A percentile compares a stretch with the other conserved stretches of the same genome.
Conservation (phyloP, 1,140 invertebrate genomes). For the Eriocheir sinensis region DNA sequence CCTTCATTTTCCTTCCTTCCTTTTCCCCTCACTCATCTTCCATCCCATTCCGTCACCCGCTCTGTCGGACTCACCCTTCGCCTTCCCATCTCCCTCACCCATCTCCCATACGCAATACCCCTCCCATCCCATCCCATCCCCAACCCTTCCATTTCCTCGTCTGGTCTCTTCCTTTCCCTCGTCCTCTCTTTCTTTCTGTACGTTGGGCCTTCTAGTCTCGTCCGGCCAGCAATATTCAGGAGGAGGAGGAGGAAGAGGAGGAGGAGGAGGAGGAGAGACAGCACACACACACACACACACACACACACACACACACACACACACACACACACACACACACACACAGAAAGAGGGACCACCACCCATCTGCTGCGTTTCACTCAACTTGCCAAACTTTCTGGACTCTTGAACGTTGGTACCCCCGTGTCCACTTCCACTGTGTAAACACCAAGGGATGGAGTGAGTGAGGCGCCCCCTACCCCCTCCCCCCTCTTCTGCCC, state of each 20-base stretch:
- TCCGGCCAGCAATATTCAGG: too few relatives aligned
- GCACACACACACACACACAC: neutral
- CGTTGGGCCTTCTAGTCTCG: neutral
- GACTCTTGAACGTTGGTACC: slow-evolving; percentile 66
- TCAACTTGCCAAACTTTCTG: slow-evolving; percentile 72
- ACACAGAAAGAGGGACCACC: slow-evolving; percentile 58
- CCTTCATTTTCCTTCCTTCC: neutral
- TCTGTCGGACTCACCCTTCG: neutral
- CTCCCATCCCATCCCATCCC: neutral
- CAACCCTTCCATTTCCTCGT: neutral
- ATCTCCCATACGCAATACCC: neutral
- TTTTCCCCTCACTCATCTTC: neutral
- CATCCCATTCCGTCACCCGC: neutral
- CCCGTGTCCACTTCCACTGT: slow-evolving; percentile 72
- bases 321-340: neutral
- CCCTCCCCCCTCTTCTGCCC: neutral
- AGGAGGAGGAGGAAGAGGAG: too few relatives aligned
- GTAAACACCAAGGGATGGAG: slow-evolving; percentile 51
- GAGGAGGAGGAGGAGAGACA: too few relatives aligned
- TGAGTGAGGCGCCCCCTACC: neutral
- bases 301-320: neutral
- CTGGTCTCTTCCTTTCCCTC: neutral
- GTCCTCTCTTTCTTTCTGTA: neutral
- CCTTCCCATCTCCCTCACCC: neutral
- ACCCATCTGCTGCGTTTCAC: slow-evolving; percentile 66